Evolutionary conservation across 2,888 invertebrate species (phyloP), one percentile per base, ranked within the genome.

Genomic region (Axea sp.): DNA sequence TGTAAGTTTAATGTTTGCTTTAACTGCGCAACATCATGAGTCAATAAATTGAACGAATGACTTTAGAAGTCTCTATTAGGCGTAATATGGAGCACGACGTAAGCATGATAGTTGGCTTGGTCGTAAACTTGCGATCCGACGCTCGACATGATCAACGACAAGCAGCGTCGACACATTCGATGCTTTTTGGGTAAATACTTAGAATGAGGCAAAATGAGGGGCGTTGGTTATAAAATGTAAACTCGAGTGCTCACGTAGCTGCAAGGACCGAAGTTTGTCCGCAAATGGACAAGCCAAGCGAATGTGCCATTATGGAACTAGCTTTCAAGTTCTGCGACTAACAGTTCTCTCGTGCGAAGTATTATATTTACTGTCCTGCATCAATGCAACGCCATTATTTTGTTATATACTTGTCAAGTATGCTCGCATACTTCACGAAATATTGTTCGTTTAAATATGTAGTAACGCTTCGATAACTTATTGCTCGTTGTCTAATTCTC

Each of bases 191-290:
- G 24, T 26, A 43, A 60, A 60, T 53, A 35, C 53, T 33, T 41
- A 39, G 24, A 39, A 55, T 39, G 28, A 19, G 51, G 6, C 51
- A 7, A 39, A 59, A 51, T 28, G 59, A 59, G 41, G 49, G 47
- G 49, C 57, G 39, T 4, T 17, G 49, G 33, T 59, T 30, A 51
- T 51, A 68, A 68, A 59, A 64, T 19, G 51, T 62, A 49, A 39
- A n/a, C 45, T 12, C 22, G 35, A 22, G 22, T 17, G 33, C 4
- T 17, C 19, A 19, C 37, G 17, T 37, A 37, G 37, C 19, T 22
- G 22, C 22, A n/a, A 39, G n/a, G 39, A 37, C 26, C 35, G 12
- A 37, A 53, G 4, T 35, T 53, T 22, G 51, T 37, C 51, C 51
- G 37, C 37, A 53, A 53, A 53, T 26, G 43, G 49, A 39, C 15